Evolutionary conservation across 2,113 vertebrate genomes (phyloP).

Genomic region (Stigmatopora nigra): DNA sequence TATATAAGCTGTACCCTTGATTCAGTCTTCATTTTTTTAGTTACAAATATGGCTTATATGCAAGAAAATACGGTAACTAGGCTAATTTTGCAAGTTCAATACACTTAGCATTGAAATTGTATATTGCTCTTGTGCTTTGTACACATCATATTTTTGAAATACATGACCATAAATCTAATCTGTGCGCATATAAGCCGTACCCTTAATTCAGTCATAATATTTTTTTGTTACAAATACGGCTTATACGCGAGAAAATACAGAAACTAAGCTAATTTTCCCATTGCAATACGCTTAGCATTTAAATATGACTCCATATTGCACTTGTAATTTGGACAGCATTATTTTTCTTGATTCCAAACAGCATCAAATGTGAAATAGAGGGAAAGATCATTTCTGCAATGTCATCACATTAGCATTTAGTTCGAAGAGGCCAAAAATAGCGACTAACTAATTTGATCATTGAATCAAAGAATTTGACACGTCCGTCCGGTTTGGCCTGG

Average conservation of each 20-base stretch:
- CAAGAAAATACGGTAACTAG: slow-evolving; percentile 45
- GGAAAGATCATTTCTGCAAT: slow-evolving; percentile 34
- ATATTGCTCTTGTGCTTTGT: slow-evolving; percentile 19
- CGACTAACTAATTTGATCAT: slow-evolving; percentile 45
- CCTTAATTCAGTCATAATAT: too few relatives aligned
- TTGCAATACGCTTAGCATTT: slow-evolving; percentile 40
- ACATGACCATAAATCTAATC: too few relatives aligned
- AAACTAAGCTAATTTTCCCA: slow-evolving; percentile 48
- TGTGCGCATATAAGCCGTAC: too few relatives aligned
- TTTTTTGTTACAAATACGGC: too few relatives aligned
- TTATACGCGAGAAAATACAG: slow-evolving; percentile 16
- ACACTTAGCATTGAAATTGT: slow-evolving; percentile 26
- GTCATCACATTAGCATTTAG: slow-evolving; percentile 43
- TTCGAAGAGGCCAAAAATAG: slow-evolving; percentile 30
- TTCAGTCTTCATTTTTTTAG: too few relatives aligned
- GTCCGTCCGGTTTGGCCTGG: slow-evolving; percentile 37
- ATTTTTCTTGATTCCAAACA: slow-evolving; percentile 18
- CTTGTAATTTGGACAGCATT: slow-evolving; percentile 23
- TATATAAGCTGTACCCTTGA: too few relatives aligned
- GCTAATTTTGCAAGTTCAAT: slow-evolving; percentile 45
- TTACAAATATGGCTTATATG: too few relatives aligned
- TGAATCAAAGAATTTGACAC: slow-evolving; percentile 51
- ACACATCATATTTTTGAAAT: slow-evolving; percentile 36
- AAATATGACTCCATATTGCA: slow-evolving; percentile 25
- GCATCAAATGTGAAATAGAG: neutral